Evolutionary conservation across 2,113 vertebrate species (phyloP), one percentile per base, ranked within the genome.

Genomic region (Nestor notabilis): DNA sequence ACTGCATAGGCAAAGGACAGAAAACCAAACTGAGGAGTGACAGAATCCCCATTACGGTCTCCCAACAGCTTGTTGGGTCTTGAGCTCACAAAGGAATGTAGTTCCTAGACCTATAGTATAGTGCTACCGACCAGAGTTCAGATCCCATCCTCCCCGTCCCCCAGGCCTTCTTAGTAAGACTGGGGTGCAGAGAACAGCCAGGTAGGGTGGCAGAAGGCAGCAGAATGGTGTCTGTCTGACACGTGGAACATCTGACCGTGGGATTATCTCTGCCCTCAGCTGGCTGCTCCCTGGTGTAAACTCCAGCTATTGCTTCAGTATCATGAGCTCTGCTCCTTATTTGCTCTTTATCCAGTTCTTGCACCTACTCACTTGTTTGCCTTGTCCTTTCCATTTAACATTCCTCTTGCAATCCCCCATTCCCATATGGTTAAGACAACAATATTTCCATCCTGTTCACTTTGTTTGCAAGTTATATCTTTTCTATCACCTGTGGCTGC

Each of bases 31-130:
- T 2, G 20, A n/a, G 71, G 10, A 66, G 55, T 3, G 15, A 43
- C 37, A 78, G 18, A 63, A 81, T 21, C 2, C 6, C 39, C 20
- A 17, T 41, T 21, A 33, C 0, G 1, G 35, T 4, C 39, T 82
- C 53, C 56, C 60, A 63, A 19, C 25, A 87, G 23, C 44, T 69
- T 37, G 13, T 0, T 50, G 77, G 49, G 31, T 28, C 29, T 35
- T 7, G 0, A 74, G 20, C 41, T 71, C 55, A 33, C 21, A 55
- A 69, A 61, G 13, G 58, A 35, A 69, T 7, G 60, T 11, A 25
- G 3, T 61, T 52, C n/a, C 70, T 44, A 44, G 24, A 35, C 61
- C 71, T 33, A 0, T 0, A 39, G 66, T 8, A 19, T 25, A 63
- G 11, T 5, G 31, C 60, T 37, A 52, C 60, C 60, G 15, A 19